A percentile compares a stretch with the other conserved stretches of the same genome.
phyloP scores from a whole-genome alignment of 2,888 invertebrate genomes.

The Caenorhabditis sp. region DNA sequence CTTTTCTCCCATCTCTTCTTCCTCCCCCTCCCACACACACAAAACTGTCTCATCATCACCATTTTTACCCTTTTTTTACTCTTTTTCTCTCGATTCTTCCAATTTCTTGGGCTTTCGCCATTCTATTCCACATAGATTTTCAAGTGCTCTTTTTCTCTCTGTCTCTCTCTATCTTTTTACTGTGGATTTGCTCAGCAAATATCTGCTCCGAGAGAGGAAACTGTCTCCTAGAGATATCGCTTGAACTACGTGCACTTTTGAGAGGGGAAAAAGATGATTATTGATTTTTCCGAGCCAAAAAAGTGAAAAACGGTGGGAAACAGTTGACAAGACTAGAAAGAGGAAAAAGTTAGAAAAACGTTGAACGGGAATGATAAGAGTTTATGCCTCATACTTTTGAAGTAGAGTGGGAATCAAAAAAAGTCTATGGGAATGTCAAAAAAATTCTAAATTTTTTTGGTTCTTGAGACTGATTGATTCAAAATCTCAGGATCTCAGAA shows the following conservation, averaged over 20 bases:
- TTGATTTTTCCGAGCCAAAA: constrained; percentile 17
- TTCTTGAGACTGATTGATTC: too few relatives aligned
- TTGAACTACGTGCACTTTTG: constrained; percentile 44
- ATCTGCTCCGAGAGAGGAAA: constrained; percentile 4
- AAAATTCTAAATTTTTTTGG: not conserved
- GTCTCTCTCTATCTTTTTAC: not conserved
- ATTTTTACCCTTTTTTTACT: constrained; percentile 2
- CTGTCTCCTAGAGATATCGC: constrained; percentile 7
- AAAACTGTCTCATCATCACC: constrained; percentile 40
- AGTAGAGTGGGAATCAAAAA: too few relatives aligned
- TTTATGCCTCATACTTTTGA: not conserved
- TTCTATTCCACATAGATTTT: constrained; percentile 25
- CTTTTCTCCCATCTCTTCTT: not conserved
- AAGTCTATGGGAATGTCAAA: too few relatives aligned
- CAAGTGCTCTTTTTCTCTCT: constrained; percentile 33
- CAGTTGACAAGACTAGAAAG: too few relatives aligned
- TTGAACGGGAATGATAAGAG: not conserved
- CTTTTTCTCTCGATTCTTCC: not conserved
- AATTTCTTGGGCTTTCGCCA: not conserved
- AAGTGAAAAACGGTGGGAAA: not conserved
- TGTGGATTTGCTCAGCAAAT: constrained; percentile 42
- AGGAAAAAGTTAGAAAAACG: too few relatives aligned
- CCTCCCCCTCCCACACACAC: not conserved
- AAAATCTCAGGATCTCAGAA: not conserved
- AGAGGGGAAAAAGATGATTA: not conserved